Evolutionary conservation across 2,888 invertebrate species (phyloP), one percentile per base, ranked within the genome.

Genomic region (Diaphora mendica): DNA sequence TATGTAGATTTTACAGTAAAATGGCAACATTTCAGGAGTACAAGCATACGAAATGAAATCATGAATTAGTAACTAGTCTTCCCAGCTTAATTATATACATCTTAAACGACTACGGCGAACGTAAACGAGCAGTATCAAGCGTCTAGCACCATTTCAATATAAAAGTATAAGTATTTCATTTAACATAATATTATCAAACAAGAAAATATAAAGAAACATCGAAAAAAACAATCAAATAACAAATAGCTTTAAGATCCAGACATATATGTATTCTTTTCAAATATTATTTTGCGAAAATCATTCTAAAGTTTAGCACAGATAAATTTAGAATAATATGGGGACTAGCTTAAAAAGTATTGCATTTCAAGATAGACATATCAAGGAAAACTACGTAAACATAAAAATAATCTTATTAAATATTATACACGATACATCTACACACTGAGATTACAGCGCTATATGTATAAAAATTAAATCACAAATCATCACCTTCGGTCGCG

Each of bases 121-220:
- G 91, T 87, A 92, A 93, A 90, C 88, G 88, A 91, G 86, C 86
- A 90, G 90, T 91, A 88, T 89, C 80, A 91, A 95, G 94, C 94
- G 89, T 94, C 95, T 95, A 95, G 95, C 95, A 95, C 95, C 95
- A 95, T 95, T 94, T 92, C 88, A 91, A 94, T 94, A 94, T 92
- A 93, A 91, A 92, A 89, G 91, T 94, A 93, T 93, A 51, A 51
- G 51, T 55, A 93, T 91, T 89, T 90, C 88, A 88, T 91, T 88
- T 83, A 94, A 93, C 91, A 94, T 94, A 94, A 95, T 90, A 94
- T 94, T 94, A 94, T 90, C 90, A 94, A 95, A 87, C 93, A 91
- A 92, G 90, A 90, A 91, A 89, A 92, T 90, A 92, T 86, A 88
- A 82, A 88, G 62, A 87, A 88, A 83, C 86, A 88, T 87, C 87